A percentile compares a stretch with the other conserved stretches of the same genome.
These are phyloP conservation scores for Sphaerophoria rueppellii DNA, from an alignment of 2,888 invertebrate genomes.

Conservation along the genomic window DNA sequence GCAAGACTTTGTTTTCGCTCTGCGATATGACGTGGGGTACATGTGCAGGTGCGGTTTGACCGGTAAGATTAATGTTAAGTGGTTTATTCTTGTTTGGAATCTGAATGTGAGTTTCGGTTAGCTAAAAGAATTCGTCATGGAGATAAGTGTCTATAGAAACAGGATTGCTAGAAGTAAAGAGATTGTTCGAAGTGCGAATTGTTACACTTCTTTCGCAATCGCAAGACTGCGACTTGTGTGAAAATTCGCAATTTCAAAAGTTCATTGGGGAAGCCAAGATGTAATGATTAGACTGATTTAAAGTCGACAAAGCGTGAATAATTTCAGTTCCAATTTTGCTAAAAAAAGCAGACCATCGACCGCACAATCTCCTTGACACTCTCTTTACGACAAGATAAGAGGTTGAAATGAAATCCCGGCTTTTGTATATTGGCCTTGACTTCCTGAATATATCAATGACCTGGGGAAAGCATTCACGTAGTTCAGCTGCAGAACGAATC, in stretches of 20 bases:
- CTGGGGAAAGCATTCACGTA: no score
- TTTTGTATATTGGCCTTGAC: no score
- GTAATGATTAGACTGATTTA: no score
- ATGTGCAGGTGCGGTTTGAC: constrained; percentile 60
- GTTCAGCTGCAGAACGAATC: no score
- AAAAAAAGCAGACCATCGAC: no score
- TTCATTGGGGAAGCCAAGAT: background rate
- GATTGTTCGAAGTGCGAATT: constrained; percentile 1
- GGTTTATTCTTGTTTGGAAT: constrained; percentile 49
- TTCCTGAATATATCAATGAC: no score
- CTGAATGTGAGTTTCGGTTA: constrained; percentile 34
- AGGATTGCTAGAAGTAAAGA: background rate
- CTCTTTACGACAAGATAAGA: no score
- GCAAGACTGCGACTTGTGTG: background rate
- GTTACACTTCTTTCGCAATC: constrained; percentile 40
- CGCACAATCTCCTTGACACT: no score
- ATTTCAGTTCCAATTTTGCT: no score
- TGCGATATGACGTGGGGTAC: constrained; percentile 47
- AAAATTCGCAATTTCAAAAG: background rate
- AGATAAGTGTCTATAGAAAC: background rate
- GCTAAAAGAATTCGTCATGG: constrained; percentile 44
- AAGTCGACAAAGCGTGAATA: no score
- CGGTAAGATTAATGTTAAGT: constrained; percentile 61
- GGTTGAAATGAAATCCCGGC: no score
- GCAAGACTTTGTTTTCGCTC: background rate